Conservation (phyloP, 2,888 invertebrate genomes). For the Rotaria sp. region DNA sequence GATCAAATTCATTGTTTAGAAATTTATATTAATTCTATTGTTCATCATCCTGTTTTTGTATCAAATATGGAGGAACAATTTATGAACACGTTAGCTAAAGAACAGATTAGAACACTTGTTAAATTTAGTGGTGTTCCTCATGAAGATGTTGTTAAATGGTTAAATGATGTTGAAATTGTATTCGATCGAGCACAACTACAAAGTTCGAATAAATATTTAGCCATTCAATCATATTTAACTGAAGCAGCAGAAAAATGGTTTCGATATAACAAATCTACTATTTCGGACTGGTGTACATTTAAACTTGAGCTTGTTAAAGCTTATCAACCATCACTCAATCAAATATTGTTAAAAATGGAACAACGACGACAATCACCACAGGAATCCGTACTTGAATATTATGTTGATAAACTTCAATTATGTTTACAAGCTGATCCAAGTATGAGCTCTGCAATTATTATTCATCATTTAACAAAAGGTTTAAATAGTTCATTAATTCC, state of each 20-base stretch:
- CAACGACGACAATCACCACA: neutral
- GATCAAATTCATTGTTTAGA: too few species aligned
- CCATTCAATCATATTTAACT: neutral
- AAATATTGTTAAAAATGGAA: neutral
- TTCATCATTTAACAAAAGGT: neutral
- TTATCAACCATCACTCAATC: neutral
- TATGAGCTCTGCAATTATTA: neutral
- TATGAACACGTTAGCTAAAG: too few species aligned
- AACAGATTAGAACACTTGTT: too few species aligned
- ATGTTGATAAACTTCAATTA: neutral
- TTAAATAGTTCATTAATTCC: neutral
- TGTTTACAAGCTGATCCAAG: neutral
- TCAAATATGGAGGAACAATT: too few species aligned
- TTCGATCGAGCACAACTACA: too few species aligned
- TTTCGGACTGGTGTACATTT: neutral
- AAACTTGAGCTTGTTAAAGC: neutral
- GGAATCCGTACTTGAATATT: neutral
- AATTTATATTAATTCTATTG: too few species aligned
- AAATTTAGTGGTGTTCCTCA: too few species aligned
- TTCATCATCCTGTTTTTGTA: too few species aligned
- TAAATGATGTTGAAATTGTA: too few species aligned
- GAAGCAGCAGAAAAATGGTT: neutral
- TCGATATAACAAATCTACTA: neutral
- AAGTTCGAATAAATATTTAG: neutral
- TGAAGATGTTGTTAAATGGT: too few species aligned